phyloP scores from a whole-genome alignment of 2,113 vertebrate species.

The Neolamprologus toae region DNA sequence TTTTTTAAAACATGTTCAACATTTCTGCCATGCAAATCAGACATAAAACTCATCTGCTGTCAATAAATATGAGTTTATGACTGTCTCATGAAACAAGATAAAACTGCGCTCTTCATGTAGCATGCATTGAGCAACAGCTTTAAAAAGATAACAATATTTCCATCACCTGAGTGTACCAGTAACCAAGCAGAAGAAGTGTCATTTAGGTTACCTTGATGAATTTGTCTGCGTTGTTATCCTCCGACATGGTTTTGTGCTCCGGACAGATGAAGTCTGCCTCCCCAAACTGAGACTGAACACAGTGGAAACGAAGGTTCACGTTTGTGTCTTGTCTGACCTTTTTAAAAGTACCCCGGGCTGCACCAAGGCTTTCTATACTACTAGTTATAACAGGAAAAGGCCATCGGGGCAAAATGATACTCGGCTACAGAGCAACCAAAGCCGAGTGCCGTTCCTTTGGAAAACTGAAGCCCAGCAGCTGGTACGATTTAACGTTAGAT shows the following conservation, averaged over 20 bases:
- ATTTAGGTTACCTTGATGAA: constrained; percentile 77
- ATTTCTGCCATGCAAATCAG: background rate
- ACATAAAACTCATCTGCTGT: background rate
- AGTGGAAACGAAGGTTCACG: constrained; percentile 19
- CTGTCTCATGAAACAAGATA: background rate
- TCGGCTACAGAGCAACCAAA: constrained; percentile 17
- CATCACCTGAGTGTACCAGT: background rate
- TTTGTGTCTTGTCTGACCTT: constrained; percentile 25
- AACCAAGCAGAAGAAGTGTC: background rate
- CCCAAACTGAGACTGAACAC: constrained; percentile 8
- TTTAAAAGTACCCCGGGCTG: background rate
- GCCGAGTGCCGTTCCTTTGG: background rate
- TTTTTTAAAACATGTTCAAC: background rate
- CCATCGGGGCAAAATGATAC: constrained; percentile 34
- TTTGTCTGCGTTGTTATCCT: constrained; percentile 77
- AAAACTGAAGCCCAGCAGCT: constrained; percentile 21
- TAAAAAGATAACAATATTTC: background rate
- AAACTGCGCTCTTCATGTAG: background rate
- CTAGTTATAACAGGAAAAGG: background rate
- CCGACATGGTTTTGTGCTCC: constrained; percentile 71
- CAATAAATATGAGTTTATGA: background rate
- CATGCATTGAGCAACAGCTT: background rate
- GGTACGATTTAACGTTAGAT: background rate
- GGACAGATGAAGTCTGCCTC: constrained; percentile 1
- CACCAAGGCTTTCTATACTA: constrained; percentile 18